phyloP scores from a whole-genome alignment of 2,113 vertebrate genomes.

The Tachuris rubrigastra region DNA sequence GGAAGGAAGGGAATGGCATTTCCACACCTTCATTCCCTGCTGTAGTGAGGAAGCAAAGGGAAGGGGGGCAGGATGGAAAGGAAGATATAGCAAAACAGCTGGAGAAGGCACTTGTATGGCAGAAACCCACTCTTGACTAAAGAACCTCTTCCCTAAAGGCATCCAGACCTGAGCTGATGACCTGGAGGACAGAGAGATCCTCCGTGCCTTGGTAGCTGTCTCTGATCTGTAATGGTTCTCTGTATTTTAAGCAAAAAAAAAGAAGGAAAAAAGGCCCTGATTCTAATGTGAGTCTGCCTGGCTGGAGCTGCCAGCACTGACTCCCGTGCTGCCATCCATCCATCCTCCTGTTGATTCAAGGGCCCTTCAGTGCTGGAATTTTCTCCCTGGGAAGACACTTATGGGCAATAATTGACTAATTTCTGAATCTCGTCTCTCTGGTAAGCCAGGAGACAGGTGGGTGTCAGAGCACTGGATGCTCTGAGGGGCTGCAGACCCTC shows the following conservation, averaged over 20 bases:
- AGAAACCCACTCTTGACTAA: accelerated
- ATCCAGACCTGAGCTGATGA: not conserved
- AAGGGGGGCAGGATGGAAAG: not conserved
- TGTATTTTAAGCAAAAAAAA: not conserved
- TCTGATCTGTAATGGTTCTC: not conserved
- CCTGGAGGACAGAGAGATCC: not conserved
- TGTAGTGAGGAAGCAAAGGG: not conserved
- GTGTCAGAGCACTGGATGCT: accelerated
- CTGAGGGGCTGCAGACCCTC: not conserved
- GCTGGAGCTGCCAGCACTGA: accelerated
- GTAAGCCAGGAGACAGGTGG: not conserved
- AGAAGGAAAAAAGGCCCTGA: not conserved
- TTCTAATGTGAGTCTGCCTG: not conserved
- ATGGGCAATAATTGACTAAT: accelerated
- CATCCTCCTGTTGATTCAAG: not conserved
- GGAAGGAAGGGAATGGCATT: not conserved
- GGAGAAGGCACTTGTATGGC: not conserved
- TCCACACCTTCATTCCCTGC: not conserved
- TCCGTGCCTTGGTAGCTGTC: accelerated
- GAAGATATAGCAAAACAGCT: not conserved
- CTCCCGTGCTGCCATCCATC: accelerated
- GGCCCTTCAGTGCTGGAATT: not conserved
- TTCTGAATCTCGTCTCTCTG: not conserved
- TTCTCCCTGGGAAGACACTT: not conserved
- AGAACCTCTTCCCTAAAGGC: not conserved